Conservation (phyloP, 2,797 vertebrate species). For the Macropodus opercularis region DNA sequence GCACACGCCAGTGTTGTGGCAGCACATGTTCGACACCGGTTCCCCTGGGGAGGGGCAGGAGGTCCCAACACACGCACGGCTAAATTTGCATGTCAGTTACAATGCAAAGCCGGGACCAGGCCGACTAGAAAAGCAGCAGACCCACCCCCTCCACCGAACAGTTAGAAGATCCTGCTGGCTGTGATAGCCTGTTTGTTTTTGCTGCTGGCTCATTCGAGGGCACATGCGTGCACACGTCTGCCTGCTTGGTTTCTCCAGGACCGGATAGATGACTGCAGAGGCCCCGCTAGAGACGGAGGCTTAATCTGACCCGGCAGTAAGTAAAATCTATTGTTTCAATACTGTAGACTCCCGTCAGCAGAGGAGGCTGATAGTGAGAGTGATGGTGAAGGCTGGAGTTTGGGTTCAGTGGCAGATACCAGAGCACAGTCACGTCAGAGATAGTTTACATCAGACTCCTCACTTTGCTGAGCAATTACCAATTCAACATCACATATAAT, state of each 20-base stretch:
- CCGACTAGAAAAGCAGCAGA: constrained; percentile 55
- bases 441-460: constrained; percentile 47
- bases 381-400: constrained; percentile 51
- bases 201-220: constrained; percentile 68
- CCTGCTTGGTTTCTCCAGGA: constrained; percentile 38
- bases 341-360: constrained; percentile 44
- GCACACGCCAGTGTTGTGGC: constrained; percentile 81
- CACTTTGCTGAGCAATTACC: constrained; percentile 12
- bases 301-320: constrained; percentile 72
- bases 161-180: constrained; percentile 70
- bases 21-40: constrained; percentile 78
- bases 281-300: constrained; percentile 65
- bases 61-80: constrained; percentile 42
- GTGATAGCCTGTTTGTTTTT: constrained; percentile 64
- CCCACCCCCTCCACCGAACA: constrained; percentile 74
- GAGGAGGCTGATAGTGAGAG: constrained; percentile 60
- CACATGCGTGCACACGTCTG: constrained; percentile 29
- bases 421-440: constrained; percentile 41
- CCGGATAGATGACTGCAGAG: constrained; percentile 58
- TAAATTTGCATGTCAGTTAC: constrained; percentile 84
- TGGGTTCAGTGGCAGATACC: constrained; percentile 44
- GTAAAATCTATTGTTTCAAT: constrained; percentile 76
- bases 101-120: constrained; percentile 76
- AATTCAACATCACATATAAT: constrained; percentile 37
- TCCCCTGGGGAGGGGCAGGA: constrained; percentile 67